Evolutionary conservation across 2,888 invertebrate species (phyloP), one percentile per base, ranked within the genome.

Genomic region (Synergus japonicus): DNA sequence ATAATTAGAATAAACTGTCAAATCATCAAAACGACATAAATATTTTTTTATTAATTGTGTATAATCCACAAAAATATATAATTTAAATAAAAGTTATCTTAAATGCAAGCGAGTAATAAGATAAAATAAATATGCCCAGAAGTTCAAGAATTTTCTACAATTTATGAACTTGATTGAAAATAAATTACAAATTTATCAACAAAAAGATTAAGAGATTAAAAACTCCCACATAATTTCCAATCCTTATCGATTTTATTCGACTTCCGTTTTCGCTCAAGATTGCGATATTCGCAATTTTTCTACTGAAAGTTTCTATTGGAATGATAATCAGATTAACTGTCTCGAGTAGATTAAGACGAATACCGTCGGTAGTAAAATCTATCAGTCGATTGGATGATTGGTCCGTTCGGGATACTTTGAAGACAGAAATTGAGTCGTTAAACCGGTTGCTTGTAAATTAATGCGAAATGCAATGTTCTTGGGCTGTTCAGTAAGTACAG

Each of bases 381-480:
- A 54, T 41, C 49, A 73, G 37, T 29, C 29, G 49, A 73, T 73
- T 73, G n/a, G 73, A 73, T 73, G 73, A 73, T 73, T 73, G 73
- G 54, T 73, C 54, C 37, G 73, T 54, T 73, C 73, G 54, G 54
- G 37, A 49, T 54, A 73, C 54, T 54, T 73, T 73, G 54, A 73
- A 73, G 73, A 54, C 41, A 37, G 37, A 54, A 54, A 73, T 73
- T 73, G 73, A 73, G 73, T 73, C 49, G 73, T 73, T 73, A 73
- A 73, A 73, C 73, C 73, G 73, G 73, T 73, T 73, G 37, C 49
- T 41, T 54, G 73, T 29, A 73, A 73, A 73, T 54, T 73, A 73
- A 54, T 73, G 41, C 37, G 73, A 73, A 73, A 73, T 54, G 1
- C 54, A 54, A 73, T 41, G n/a, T 73, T 73, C 73, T 37, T 37